Percentiles rank a stretch among this genome's conserved stretches.
These are phyloP conservation scores for Agapornis roseicollis DNA, from an alignment of 2,113 vertebrate genomes.

Conservation along the genomic window DNA sequence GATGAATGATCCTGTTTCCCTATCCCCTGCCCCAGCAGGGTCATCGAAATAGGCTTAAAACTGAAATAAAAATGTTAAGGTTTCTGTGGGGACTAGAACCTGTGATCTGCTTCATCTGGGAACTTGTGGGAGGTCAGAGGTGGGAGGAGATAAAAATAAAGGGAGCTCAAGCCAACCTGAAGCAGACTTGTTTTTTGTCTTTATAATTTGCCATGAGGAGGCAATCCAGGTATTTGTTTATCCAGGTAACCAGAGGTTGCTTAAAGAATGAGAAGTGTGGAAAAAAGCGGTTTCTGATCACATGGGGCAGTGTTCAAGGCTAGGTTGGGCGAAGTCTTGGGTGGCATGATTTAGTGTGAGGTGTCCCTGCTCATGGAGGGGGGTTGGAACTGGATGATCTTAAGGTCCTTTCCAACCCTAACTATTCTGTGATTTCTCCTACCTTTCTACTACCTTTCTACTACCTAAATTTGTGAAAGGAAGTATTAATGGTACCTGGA, in stretches of 20 bases:
- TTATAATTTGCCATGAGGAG: conserved; percentile 67
- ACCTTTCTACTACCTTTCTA: too few relatives aligned
- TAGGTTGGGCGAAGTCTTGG: neutral
- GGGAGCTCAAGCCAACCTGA: neutral
- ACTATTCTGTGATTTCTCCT: neutral
- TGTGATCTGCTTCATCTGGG: conserved; percentile 78
- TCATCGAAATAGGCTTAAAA: conserved; percentile 80
- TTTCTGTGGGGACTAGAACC: conserved; percentile 74
- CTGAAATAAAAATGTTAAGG: conserved; percentile 80
- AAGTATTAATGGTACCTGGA: neutral
- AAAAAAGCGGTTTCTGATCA: neutral
- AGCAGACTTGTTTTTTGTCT: conserved; percentile 26
- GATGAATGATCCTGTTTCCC: conserved; percentile 70
- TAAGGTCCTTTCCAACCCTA: neutral
- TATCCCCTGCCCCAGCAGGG: neutral
- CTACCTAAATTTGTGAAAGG: neutral
- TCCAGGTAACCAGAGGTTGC: neutral
- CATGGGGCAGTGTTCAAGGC: neutral
- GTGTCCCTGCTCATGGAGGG: neutral
- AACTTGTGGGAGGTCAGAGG: neutral
- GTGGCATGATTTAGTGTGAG: neutral
- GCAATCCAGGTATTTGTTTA: neutral
- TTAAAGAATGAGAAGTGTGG: neutral
- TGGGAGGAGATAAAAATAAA: neutral
- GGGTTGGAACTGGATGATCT: neutral